phyloP scores from a whole-genome alignment of 2,888 invertebrate species.

The Dynastes grantii region DNA sequence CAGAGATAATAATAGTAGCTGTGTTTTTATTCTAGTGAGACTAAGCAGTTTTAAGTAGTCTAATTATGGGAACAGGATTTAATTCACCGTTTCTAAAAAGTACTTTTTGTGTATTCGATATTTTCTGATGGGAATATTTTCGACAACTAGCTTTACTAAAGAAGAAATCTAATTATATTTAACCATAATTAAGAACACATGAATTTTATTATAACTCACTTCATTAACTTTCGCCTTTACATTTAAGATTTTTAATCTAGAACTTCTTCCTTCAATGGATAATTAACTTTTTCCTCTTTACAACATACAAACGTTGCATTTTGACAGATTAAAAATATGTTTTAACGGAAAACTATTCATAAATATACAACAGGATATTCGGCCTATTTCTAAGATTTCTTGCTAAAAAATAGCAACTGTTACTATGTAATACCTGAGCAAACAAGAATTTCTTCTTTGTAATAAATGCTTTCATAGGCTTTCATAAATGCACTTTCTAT shows the following conservation, averaged over 20 bases:
- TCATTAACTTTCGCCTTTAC: conserved; percentile 5
- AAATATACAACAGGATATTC: no score
- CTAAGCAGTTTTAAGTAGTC: no score
- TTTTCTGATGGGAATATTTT: no score
- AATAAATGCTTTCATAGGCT: background rate
- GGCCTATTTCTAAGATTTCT: no score
- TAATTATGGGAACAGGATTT: no score
- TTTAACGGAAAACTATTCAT: no score
- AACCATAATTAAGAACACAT: background rate
- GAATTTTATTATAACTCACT: conserved; percentile 1
- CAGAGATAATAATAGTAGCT: no score
- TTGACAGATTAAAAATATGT: background rate
- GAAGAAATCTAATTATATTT: background rate
- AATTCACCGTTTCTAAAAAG: no score
- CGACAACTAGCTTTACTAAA: background rate
- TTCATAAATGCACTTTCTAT: conserved; percentile 28
- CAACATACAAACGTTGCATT: background rate
- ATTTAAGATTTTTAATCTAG: background rate
- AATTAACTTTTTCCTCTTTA: no score
- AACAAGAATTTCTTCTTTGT: conserved; percentile 22
- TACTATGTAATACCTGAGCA: background rate
- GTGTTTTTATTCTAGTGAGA: no score
- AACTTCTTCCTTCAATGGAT: background rate
- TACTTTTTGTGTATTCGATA: no score
- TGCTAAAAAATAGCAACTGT: no score